phyloP scores from a whole-genome alignment of 37 sponge, comb jelly and placozoan species.

The Eunapius fragilis region DNA sequence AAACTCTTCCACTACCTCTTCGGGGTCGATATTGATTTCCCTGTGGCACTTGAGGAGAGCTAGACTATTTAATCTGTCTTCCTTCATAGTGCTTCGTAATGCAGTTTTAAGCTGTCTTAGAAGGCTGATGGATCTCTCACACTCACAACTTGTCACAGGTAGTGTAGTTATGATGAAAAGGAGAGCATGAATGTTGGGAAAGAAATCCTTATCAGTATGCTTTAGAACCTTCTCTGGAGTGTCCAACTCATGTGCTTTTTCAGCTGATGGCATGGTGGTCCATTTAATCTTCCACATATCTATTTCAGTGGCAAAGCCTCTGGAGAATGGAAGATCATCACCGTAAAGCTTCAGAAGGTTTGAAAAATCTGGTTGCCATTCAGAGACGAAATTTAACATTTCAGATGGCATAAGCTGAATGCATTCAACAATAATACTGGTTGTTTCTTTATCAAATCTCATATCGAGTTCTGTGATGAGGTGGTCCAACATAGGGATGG shows the following conservation, averaged over 20 bases:
- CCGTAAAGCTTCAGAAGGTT: conserved; percentile 23
- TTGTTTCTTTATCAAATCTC: conserved; percentile 32
- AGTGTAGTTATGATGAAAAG: conserved; percentile 38
- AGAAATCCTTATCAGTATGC: conserved; percentile 47
- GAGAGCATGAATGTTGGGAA: conserved; percentile 47
- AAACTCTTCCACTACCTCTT: conserved; percentile 28
- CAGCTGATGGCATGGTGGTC: neutral
- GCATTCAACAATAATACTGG: conserved; percentile 26
- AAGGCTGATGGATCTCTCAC: conserved; percentile 67
- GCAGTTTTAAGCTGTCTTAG: conserved; percentile 33
- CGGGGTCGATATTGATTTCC: conserved; percentile 2
- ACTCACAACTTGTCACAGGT: conserved; percentile 71
- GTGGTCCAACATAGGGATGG: conserved; percentile 50
- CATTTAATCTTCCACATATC: conserved; percentile 51
- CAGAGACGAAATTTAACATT: neutral
- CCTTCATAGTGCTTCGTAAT: conserved; percentile 22
- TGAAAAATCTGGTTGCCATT: conserved; percentile 16
- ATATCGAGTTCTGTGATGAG: conserved; percentile 39
- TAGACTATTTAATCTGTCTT: conserved; percentile 13
- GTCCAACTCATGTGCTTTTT: conserved; percentile 14
- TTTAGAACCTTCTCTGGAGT: conserved; percentile 41
- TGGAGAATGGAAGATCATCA: conserved; percentile 39
- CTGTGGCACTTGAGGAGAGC: neutral
- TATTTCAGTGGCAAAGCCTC: conserved; percentile 43
- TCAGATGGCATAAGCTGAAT: conserved; percentile 46